Evolutionary conservation across 2,888 invertebrate species (phyloP).

Genomic region (Hoplodrina ambigua): DNA sequence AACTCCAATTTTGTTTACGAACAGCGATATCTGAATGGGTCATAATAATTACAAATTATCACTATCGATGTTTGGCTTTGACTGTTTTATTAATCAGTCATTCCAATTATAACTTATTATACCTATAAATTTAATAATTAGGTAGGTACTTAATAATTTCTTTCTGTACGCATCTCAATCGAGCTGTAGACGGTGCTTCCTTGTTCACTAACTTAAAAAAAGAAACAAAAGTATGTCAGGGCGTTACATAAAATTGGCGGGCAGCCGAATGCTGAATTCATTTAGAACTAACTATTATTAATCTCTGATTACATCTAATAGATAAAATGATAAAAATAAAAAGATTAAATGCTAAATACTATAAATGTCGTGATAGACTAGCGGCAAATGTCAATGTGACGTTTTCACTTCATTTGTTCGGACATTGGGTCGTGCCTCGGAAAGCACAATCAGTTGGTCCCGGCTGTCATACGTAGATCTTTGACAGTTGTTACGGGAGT

Average conservation of each 20-base stretch:
- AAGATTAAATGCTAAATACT: too few relatives aligned
- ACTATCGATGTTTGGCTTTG: constrained; percentile 27
- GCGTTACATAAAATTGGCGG: constrained; percentile 57
- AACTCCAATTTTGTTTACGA: constrained; percentile 52
- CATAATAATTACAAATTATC: constrained; percentile 48
- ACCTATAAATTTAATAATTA: not conserved
- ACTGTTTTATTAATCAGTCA: constrained; percentile 33
- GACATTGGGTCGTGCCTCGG: too few relatives aligned
- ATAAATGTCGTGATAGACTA: too few relatives aligned
- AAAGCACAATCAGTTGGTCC: too few relatives aligned
- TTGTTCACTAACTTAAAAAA: constrained; percentile 17
- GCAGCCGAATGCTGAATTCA: constrained; percentile 46
- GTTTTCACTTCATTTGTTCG: too few relatives aligned
- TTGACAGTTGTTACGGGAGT: too few relatives aligned
- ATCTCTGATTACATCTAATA: constrained; percentile 38
- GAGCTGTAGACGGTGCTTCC: constrained; percentile 25
- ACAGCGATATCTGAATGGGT: constrained; percentile 36
- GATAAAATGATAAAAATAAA: too few relatives aligned
- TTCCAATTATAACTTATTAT: constrained; percentile 32
- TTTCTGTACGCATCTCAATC: constrained; percentile 8
- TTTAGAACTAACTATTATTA: constrained; percentile 31
- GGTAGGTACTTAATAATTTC: constrained; percentile 1
- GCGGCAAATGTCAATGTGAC: too few relatives aligned
- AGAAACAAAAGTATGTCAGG: constrained; percentile 55
- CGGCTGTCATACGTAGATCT: too few relatives aligned